phyloP scores from a whole-genome alignment of 1,140 invertebrate genomes.

The Carcinoscorpius rotundicauda region DNA sequence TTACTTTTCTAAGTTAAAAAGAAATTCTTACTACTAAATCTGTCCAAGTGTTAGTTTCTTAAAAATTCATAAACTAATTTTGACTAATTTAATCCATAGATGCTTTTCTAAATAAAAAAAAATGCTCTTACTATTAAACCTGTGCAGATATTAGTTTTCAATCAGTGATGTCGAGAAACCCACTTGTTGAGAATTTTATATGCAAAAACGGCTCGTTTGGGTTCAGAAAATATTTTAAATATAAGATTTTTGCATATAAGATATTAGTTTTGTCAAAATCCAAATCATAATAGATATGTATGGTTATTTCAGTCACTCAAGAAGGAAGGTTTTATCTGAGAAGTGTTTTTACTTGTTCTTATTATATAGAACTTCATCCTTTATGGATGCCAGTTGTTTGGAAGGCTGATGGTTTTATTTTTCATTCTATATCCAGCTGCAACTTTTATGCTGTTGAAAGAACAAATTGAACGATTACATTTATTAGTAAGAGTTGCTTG shows the following conservation, averaged over 20 bases:
- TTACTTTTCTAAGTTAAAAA: too few species aligned
- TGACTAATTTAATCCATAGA: too few species aligned
- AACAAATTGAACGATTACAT: slow-evolving; percentile 27
- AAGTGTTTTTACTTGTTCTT: slow-evolving; percentile 2
- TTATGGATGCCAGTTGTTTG: background rate
- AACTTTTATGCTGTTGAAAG: slow-evolving; percentile 7
- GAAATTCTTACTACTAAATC: too few species aligned
- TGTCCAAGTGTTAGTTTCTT: too few species aligned
- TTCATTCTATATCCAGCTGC: slow-evolving; percentile 6
- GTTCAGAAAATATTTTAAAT: too few species aligned
- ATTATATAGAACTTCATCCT: background rate
- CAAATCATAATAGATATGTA: slow-evolving; percentile 4
- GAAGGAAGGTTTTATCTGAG: slow-evolving; percentile 23
- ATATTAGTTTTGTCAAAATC: background rate
- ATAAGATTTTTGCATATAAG: too few species aligned
- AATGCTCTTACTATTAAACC: too few species aligned
- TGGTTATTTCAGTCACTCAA: slow-evolving; percentile 23
- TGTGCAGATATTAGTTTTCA: background rate
- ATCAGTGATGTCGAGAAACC: too few species aligned
- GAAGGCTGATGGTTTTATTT: background rate
- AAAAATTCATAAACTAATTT: too few species aligned
- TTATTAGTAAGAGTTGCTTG: slow-evolving; percentile 39
- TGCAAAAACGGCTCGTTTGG: too few species aligned
- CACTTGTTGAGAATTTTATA: too few species aligned
- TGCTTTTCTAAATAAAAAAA: too few species aligned